Evolutionary conservation across 2,797 vertebrate genomes (phyloP).

Genomic region (Lithobates pipiens): DNA sequence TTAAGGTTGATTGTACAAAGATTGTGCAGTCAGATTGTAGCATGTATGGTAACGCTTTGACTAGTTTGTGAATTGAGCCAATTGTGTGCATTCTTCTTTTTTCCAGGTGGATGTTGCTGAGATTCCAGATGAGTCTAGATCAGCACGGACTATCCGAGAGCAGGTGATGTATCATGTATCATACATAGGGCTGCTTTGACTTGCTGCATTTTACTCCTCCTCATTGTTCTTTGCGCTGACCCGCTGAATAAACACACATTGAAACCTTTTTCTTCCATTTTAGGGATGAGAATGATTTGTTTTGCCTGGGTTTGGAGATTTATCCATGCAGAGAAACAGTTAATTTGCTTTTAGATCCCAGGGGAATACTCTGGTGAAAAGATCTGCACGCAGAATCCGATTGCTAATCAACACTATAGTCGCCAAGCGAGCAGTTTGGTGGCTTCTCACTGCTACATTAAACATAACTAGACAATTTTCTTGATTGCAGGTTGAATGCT

Average conservation of each 20-base stretch:
- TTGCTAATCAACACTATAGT: background rate
- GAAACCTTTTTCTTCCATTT: background rate
- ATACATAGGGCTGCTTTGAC: no score
- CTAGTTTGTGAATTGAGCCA: no score
- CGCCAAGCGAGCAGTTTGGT: background rate
- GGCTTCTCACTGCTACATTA: background rate
- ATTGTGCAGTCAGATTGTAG: no score
- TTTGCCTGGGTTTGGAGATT: background rate
- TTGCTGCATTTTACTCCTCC: no score
- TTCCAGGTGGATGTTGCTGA: no score
- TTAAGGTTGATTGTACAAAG: no score
- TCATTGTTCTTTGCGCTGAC: no score
- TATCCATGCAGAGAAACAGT: background rate
- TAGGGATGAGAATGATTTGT: background rate
- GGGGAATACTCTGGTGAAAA: background rate
- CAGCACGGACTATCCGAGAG: no score
- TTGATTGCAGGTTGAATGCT: background rate
- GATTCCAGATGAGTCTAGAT: no score
- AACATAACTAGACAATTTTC: conserved; percentile 4
- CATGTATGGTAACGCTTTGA: no score
- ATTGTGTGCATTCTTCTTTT: no score
- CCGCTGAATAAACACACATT: background rate
- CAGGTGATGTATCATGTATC: no score
- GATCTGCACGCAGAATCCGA: background rate
- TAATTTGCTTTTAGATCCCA: background rate